phyloP scores from a whole-genome alignment of 2,888 invertebrate genomes.

The Macrophya annulata region DNA sequence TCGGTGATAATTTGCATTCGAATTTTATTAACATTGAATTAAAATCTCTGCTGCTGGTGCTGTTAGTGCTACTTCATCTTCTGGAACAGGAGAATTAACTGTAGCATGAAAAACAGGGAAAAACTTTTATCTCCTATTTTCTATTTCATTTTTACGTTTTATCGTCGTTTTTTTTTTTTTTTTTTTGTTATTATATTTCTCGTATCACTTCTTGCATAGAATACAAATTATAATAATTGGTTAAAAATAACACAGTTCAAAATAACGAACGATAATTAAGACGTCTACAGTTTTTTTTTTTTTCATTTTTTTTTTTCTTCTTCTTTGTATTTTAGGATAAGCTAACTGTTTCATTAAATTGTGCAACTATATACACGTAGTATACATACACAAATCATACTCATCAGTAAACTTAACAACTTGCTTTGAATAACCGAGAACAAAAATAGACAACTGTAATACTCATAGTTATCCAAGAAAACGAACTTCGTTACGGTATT shows the following conservation, averaged over 20 bases:
- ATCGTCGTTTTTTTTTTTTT: background rate
- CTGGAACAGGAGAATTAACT: background rate
- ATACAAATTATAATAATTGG: slow-evolving; percentile 17
- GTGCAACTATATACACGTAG: background rate
- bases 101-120: background rate
- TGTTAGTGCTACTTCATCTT: background rate
- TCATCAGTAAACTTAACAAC: background rate
- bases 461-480: background rate
- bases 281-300: background rate
- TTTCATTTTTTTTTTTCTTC: background rate
- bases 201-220: background rate
- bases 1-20: background rate
- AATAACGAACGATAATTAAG: background rate
- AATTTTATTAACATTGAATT: background rate
- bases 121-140: background rate
- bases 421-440: background rate
- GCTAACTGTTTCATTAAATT: background rate
- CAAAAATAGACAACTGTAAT: too few relatives aligned
- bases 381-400: background rate
- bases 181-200: too few relatives aligned
- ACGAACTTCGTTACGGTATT: background rate
- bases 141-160: background rate
- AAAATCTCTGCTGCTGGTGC: background rate
- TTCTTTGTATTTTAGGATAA: background rate
- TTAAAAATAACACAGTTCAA: background rate